Evolutionary conservation across 2,888 invertebrate species (phyloP), one percentile per base, ranked within the genome.

Genomic region (Drosophila tanythrix): DNA sequence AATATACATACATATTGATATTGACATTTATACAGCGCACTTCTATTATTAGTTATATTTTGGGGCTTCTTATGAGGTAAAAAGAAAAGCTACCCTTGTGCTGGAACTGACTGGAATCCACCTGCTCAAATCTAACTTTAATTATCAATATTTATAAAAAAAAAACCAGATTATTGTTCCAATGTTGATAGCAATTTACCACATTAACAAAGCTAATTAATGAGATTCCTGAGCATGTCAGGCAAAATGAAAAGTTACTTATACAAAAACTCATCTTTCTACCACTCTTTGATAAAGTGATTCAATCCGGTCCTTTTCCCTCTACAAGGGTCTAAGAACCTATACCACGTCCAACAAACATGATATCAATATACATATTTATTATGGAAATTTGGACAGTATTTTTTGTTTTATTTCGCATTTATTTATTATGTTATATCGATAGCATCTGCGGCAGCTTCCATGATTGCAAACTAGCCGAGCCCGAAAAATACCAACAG

Each of bases 1-100:
- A 77, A 81, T 81, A 79, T 79, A 79, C 62, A 79, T 78, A 78
- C 63, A 70, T 65, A 77, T 75, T 69, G 64, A 74, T 79, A 77
- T 77, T 78, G 64, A 80, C 36, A 35, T 51, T 35, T 11, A n/a
- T n/a, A 59, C 15, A 56, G 38, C 38, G 11, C 27, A 57, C 13
- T 35, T 35, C 5, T n/a, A 25, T 43, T 25, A 13, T 43, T 27
- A 11, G 11, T 29, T 11, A 15, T 46, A 18, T 46, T 48, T 18
- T 33, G 43, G 36, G 31, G 8, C 15, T 2, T 18, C 18, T 8
- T 18, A 38, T 15, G 5, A 35, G 4, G 35, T 35, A 35, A 7
- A 46, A 4, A 4, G 43, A 15, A 15, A 13, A 25, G 15, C 7
- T 21, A 25, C 7, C 0, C 15, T 25, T 25, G 13, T 15, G 15